A percentile compares a stretch with the other conserved stretches of the same genome.
These are phyloP conservation scores for Opisthocomus hoazin DNA, from an alignment of 2,113 vertebrate genomes.

Conservation along the genomic window DNA sequence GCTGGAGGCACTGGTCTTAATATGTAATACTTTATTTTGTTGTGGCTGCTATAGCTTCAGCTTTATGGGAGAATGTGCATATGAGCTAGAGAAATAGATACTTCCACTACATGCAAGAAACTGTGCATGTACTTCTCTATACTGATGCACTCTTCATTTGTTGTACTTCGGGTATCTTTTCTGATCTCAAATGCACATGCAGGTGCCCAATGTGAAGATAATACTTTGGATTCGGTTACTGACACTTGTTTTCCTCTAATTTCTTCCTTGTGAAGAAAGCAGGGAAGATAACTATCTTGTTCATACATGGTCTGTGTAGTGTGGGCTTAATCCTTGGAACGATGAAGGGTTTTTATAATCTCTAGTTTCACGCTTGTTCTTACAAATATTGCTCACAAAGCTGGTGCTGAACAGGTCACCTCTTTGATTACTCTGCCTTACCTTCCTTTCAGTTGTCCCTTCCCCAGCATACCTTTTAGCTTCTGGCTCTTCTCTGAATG, in stretches of 20 bases:
- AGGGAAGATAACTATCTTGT: neutral
- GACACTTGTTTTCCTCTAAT: neutral
- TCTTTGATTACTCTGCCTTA: neutral
- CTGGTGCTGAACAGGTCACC: neutral
- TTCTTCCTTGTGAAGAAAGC: neutral
- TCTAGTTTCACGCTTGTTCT: neutral
- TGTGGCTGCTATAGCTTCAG: neutral
- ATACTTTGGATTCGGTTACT: neutral
- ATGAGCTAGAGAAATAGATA: neutral
- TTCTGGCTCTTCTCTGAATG: neutral
- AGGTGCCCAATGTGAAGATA: neutral
- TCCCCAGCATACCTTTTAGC: neutral
- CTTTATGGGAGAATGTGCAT: neutral
- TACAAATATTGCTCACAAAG: neutral
- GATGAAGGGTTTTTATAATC: neutral
- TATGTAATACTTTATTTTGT: neutral
- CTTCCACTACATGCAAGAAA: neutral
- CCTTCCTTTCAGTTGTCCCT: neutral
- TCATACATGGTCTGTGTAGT: neutral
- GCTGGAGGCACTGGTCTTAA: neutral
- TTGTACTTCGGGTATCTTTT: neutral
- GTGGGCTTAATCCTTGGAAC: neutral
- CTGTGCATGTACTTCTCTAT: neutral
- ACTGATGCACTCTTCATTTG: neutral
- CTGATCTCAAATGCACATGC: neutral